Evolutionary conservation across 2,113 vertebrate species (phyloP).

Genomic region (Callocephalon fimbriatum): DNA sequence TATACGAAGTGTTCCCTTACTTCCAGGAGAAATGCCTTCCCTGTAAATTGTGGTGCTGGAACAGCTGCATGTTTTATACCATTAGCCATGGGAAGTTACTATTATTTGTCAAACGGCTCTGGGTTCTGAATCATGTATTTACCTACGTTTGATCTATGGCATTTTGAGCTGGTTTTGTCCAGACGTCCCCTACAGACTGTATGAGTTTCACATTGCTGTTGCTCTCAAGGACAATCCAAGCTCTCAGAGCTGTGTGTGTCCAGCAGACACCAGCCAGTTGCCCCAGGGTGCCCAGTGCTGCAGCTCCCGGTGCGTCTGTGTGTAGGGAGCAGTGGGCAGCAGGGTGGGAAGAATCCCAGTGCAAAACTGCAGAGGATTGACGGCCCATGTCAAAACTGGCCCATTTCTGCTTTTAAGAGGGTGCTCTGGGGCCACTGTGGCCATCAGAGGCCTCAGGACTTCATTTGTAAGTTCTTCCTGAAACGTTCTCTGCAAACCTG

Average conservation of each 20-base stretch:
- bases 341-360: fast-evolving
- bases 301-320: fast-evolving
- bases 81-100: not conserved
- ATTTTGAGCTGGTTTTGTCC: not conserved
- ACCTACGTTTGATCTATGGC: not conserved
- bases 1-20: constrained; percentile 10
- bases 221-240: not conserved
- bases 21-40: constrained; percentile 27
- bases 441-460: not conserved
- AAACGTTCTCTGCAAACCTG: not conserved
- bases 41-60: constrained; percentile 9
- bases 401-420: not conserved
- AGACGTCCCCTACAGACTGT: not conserved
- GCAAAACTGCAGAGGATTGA: fast-evolving
- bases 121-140: not conserved
- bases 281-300: fast-evolving
- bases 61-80: constrained; percentile 24
- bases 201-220: not conserved
- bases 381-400: not conserved
- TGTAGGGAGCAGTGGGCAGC: fast-evolving
- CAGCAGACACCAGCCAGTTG: fast-evolving
- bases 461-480: not conserved
- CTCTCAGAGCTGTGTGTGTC: fast-evolving
- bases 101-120: not conserved
- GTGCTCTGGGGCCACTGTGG: not conserved